Conservation (phyloP, 1,140 invertebrate species). For the Maconellicoccus hirsutus region DNA sequence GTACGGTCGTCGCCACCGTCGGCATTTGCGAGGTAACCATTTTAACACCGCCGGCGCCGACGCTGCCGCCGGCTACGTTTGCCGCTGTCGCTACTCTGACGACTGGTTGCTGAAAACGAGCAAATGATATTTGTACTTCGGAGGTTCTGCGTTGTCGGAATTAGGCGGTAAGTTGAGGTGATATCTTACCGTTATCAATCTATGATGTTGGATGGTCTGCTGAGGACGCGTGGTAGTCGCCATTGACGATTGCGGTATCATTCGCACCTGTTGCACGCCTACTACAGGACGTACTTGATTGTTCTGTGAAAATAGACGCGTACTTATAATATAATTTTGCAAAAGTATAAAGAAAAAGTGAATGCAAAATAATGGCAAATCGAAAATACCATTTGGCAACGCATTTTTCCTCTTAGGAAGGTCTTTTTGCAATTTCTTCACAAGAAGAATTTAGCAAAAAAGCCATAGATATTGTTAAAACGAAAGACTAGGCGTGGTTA, state of each 20-base stretch:
- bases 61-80: not conserved
- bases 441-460: too few relatives aligned
- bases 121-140: too few relatives aligned
- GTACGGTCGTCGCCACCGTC: constrained; percentile 24
- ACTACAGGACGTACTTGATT: constrained; percentile 27
- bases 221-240: constrained; percentile 23
- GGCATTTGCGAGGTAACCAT: constrained; percentile 8
- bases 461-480: too few relatives aligned
- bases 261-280: constrained; percentile 30
- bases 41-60: not conserved
- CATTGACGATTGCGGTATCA: constrained; percentile 30
- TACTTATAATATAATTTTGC: too few relatives aligned
- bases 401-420: too few relatives aligned
- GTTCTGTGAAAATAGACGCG: constrained; percentile 7
- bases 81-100: not conserved
- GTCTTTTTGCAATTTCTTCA: too few relatives aligned
- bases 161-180: too few relatives aligned
- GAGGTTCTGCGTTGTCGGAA: too few relatives aligned
- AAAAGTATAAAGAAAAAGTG: too few relatives aligned
- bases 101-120: not conserved
- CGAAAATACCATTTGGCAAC: too few relatives aligned
- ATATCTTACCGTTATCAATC: constrained; percentile 34
- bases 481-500: too few relatives aligned
- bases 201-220: constrained; percentile 29
- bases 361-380: too few relatives aligned